phyloP scores from a whole-genome alignment of 2,888 invertebrate genomes.

The Synergus gifuensis region DNA sequence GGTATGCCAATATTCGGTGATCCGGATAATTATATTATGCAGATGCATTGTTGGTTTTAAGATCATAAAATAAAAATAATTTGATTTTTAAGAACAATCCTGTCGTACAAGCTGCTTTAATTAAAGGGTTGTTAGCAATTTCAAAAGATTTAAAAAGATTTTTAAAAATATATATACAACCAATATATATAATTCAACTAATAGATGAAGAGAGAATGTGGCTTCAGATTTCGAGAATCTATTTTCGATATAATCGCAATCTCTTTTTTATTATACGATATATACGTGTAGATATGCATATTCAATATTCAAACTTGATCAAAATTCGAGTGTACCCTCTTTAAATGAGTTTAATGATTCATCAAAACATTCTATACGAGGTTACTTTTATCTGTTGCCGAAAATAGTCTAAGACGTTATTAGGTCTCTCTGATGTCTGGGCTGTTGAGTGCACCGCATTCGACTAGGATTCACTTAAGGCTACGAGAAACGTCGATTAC shows the following conservation, averaged over 20 bases:
- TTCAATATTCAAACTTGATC: background rate
- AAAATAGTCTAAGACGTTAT: conserved; percentile 24
- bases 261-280: too few species aligned
- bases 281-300: too few species aligned
- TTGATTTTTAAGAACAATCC: too few species aligned
- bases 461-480: conserved; percentile 25
- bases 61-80: background rate
- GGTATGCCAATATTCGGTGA: conserved; percentile 4
- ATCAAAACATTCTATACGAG: background rate
- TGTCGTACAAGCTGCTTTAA: too few species aligned
- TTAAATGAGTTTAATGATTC: conserved; percentile 13
- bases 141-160: too few species aligned
- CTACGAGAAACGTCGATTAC: conserved; percentile 40
- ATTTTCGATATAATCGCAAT: too few species aligned
- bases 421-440: conserved; percentile 9
- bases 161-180: too few species aligned
- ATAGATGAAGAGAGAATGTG: too few species aligned
- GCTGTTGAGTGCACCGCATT: conserved; percentile 16
- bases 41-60: background rate
- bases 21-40: background rate
- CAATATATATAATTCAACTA: too few species aligned
- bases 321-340: background rate
- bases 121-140: too few species aligned
- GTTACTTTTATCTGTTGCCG: conserved; percentile 21
- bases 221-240: too few species aligned